Conservation (phyloP, 2,888 invertebrate genomes). For the Punctoribates punctum region DNA sequence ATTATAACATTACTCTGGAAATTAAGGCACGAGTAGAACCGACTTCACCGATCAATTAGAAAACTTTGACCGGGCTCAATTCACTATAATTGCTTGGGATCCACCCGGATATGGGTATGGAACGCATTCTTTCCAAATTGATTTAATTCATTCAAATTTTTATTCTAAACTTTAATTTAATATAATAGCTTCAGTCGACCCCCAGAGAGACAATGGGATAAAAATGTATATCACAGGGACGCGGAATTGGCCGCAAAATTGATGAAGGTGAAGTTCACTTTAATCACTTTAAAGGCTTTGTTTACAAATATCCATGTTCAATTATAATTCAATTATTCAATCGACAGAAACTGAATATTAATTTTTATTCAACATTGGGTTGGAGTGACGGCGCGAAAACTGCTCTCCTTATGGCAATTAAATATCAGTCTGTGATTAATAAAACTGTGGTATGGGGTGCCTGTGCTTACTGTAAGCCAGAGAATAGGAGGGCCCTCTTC, state of each 20-base stretch:
- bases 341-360: constrained; percentile 54
- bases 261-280: constrained; percentile 45
- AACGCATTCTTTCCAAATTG: background rate
- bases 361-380: constrained; percentile 72
- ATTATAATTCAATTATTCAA: background rate
- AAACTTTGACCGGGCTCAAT: constrained; percentile 54
- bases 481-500: constrained; percentile 53
- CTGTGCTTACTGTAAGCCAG: constrained; percentile 61
- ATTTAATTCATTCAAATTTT: background rate
- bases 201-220: constrained; percentile 51
- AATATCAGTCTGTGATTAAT: constrained; percentile 63
- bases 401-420: constrained; percentile 69
- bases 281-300: background rate
- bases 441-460: constrained; percentile 74
- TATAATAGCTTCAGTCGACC: constrained; percentile 50
- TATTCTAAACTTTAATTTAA: background rate
- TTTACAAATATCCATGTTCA: background rate
- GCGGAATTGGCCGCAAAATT: constrained; percentile 52
- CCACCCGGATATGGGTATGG: constrained; percentile 54
- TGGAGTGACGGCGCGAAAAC: constrained; percentile 87
- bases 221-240: constrained; percentile 52
- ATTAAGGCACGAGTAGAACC: constrained; percentile 68
- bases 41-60: constrained; percentile 67
- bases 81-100: constrained; percentile 53
- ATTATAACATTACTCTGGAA: background rate